Evolutionary conservation across 2,888 invertebrate genomes (phyloP), one percentile per base, ranked within the genome.

Genomic region (Eilema depressum): DNA sequence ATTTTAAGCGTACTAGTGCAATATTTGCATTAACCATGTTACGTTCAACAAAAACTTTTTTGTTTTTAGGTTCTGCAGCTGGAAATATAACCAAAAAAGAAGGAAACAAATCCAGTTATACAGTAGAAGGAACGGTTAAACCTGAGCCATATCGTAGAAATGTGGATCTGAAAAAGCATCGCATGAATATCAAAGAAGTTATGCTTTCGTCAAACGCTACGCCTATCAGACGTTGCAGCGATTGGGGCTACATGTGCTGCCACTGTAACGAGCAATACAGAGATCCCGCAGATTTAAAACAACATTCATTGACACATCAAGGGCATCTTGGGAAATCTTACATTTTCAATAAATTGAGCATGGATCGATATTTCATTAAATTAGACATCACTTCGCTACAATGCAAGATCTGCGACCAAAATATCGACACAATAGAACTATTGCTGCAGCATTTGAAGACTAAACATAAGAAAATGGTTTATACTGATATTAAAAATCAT

Each of bases 171-270:
- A 11, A 33, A 26, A 79, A 78, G 68, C 82, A 78, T 47, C 68
- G 75, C 11, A 75, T 23, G 61, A 92, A 92, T 68, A 77, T 90
- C 33, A 79, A 79, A 71, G 84, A 82, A 53, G 85, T 93, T 26
- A 70, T 92, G 3, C 69, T 76, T n/a, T 82, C 84, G 75, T 87
- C 92, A 0, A 92, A 91, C 66, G 92, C 92, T 0, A 92, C 92
- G 3, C 92, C 92, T 0, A 88, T 93, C 26, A 79, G 86, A 33
- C 81, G 81, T 57, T 85, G 82, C 67, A 80, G 81, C 3, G 88
- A 86, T 25, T 61, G 83, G 12, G 90, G 90, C 0, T 93, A 89
- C 72, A 81, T 77, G 0, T 93, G 93, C 68, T 85, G 83, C 37
- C 92, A 87, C 73, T 93, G 93, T 70, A 61, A 68, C 0, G 75